Evolutionary conservation across 2,113 vertebrate species (phyloP).

Genomic region (Syngnathoides biaculeatus): DNA sequence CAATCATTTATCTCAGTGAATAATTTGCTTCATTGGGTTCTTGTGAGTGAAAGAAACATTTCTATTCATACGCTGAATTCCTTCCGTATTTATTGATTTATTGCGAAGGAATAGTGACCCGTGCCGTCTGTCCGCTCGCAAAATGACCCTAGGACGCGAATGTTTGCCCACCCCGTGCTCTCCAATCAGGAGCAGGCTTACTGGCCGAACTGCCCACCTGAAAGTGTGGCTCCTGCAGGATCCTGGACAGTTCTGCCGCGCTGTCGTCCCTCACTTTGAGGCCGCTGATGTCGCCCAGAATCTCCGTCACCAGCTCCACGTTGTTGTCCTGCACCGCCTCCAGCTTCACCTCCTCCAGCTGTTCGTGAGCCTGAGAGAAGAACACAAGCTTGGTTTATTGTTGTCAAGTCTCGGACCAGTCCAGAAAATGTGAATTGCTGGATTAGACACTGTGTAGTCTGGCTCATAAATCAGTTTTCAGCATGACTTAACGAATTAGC

Average conservation of each 20-base stretch:
- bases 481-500: too few species aligned
- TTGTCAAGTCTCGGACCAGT: background rate
- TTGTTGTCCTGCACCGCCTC: slow-evolving; percentile 98
- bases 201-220: slow-evolving; percentile 72
- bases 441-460: too few species aligned
- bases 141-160: too few species aligned
- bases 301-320: slow-evolving; percentile 92
- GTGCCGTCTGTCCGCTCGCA: too few species aligned
- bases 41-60: too few species aligned
- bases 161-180: background rate
- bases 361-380: slow-evolving; percentile 83
- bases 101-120: too few species aligned
- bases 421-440: background rate
- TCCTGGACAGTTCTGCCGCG: slow-evolving; percentile 84
- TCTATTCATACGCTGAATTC: too few species aligned
- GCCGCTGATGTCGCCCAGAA: slow-evolving; percentile 89
- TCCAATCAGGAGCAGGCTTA: background rate
- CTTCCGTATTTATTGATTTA: too few species aligned
- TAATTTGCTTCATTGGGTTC: too few species aligned
- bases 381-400: background rate
- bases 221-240: slow-evolving; percentile 95
- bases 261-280: slow-evolving; percentile 84
- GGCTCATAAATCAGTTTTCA: too few species aligned
- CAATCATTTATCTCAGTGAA: too few species aligned
- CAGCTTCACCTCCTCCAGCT: slow-evolving; percentile 91